A percentile compares a stretch with the other conserved stretches of the same genome.
Evolutionary conservation across 2,888 invertebrate species (phyloP).

Genomic region (Drosophila buzzatii): DNA sequence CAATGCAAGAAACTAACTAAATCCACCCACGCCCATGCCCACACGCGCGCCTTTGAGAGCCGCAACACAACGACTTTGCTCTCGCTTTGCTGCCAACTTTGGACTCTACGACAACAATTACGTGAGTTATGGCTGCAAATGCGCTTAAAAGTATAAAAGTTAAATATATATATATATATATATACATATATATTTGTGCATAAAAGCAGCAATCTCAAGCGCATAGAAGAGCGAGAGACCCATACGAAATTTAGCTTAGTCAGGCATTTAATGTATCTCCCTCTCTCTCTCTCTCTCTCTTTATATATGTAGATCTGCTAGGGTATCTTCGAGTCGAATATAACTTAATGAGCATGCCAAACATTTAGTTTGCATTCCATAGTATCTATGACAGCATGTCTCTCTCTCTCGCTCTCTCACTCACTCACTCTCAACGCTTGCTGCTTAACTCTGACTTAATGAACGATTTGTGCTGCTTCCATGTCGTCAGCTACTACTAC

Average conservation of each 20-base stretch:
- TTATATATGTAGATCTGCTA: not conserved
- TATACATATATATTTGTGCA: no score
- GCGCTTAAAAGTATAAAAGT: conserved; percentile 5
- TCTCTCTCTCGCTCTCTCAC: no score
- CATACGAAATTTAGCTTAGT: not conserved
- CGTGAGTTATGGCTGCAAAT: conserved; percentile 6
- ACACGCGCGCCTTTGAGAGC: not conserved
- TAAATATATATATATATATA: not conserved
- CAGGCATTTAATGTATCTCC: no score
- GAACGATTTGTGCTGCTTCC: conserved; percentile 16
- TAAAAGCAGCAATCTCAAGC: not conserved
- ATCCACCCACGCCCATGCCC: not conserved
- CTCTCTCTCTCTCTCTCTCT: no score
- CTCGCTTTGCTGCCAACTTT: conserved; percentile 7
- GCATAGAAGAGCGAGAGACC: conserved; percentile 1
- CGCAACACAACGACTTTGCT: not conserved
- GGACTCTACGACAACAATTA: conserved; percentile 5
- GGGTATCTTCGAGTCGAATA: not conserved
- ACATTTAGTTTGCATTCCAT: not conserved
- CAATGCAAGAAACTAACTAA: conserved; percentile 9
- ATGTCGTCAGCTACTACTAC: not conserved
- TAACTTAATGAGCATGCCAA: no score
- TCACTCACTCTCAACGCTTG: not conserved
- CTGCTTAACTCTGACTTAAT: conserved; percentile 16
- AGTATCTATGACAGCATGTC: not conserved